Base-by-base conservation (phyloP, 1,140 invertebrate species). In the Amphibalanus amphitrite region DNA sequence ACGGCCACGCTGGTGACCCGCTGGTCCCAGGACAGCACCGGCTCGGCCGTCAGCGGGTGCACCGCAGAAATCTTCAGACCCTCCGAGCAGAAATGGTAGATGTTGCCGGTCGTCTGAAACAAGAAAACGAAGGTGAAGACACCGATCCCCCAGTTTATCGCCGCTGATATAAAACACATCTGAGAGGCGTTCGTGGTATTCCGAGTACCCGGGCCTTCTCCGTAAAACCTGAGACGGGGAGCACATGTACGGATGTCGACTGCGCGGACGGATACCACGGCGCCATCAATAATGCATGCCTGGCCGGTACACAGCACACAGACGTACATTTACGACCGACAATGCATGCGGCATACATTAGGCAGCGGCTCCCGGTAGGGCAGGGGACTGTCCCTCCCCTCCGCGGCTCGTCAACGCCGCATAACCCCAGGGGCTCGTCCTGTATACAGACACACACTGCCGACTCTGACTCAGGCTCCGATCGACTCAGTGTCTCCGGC, bases 31-130 rank as follows among this genome's bases (percentile, higher is more conserved):
- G 47, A 59, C 13, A 59, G 10, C 13, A 59, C 47, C 47, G 47
- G 47, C 1, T 20, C 17, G 20, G 47, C 47, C 20, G 47, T 59
- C 13, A 74, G 65, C 6, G 75, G 75, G 13, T 73, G 74, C 30
- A 73, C 85, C 3, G 93, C 93, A 75, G 92, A 94, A 76, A 96
- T 92, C 82, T 95, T 95, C 69, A 95, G 81, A 40, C 92, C 92
- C 69, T 93, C 91, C 79, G 92, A 90, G 82, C 93, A 96, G 79
- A 95, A 96, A 79, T 93, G 91, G 67, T 90, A 85, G 76, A 96
- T 91, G 78, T 96, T 96, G 28, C 93, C 93, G 69, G 89, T 88
- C 0, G 89, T 88, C 71, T 75, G 76, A 23, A 71, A 75, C n/a
- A 26, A 67, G 6, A 6, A 38, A 38, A 15, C 4, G 15, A 38